Base-by-base conservation (phyloP, 2,888 invertebrate genomes). In the Electrophaes corylata region DNA sequence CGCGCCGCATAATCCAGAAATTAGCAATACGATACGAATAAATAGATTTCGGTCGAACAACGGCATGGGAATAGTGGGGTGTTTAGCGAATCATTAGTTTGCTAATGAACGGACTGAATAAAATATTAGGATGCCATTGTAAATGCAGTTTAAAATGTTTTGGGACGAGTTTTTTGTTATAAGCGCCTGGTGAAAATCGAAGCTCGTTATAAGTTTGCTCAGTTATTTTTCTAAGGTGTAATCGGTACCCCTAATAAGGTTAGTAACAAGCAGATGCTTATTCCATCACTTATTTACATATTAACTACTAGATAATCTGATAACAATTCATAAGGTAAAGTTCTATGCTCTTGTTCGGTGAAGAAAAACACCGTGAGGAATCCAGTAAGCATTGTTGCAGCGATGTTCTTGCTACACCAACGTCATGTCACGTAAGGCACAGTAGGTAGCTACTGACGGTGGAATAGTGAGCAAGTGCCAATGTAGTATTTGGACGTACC, bases 21-120 rank as follows among this genome's bases (percentile, higher is more conserved):
- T 91, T 91, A 91, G 91, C 91, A 91, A 91, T 91, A 90, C 88
- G 91, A 91, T 91, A 91, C 88, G 79, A 86, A 85, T 88, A 88
- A 88, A 88, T 88, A 88, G 86, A 87, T 88, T 88, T 87, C 75
- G 86, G 85, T 81, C 69, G 78, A 78, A 83, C 83, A 83, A 77
- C 76, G 81, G 68, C 86, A 62, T 69, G 86, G 87, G 86, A 86
- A 82, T 83, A 79, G 64, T 60, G 76, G 57, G 76, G 72, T 81
- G 81, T 83, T 85, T 83, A 80, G 80, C 73, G 73, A 76, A 72
- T 79, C 83, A 84, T 88, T 89, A 86, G 79, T 74, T 72, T 70
- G 70, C 71, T 83, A 86, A 85, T 82, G 82, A 87, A 80, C 81
- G 85, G 86, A 84, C 51, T 88, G 80, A 70, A 72, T 78, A 69